phyloP scores from a whole-genome alignment of 37 sponge, comb jelly and placozoan species.

The Eunapius fragilis region DNA sequence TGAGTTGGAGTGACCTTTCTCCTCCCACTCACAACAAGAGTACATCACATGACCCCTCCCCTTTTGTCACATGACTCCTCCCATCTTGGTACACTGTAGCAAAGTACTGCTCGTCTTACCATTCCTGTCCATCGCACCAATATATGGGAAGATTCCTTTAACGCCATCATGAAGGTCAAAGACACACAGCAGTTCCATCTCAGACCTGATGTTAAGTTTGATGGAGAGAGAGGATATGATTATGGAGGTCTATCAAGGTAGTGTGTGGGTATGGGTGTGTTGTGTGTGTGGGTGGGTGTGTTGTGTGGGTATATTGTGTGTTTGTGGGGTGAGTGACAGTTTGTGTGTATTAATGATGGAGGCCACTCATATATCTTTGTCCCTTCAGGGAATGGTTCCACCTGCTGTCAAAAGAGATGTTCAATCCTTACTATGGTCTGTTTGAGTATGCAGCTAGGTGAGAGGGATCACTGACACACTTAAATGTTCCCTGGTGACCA shows the following conservation, averaged over 20 bases:
- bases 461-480: too few species aligned
- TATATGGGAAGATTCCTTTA: conserved; percentile 85
- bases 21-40: background rate
- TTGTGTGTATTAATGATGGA: background rate
- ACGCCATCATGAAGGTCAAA: conserved; percentile 73
- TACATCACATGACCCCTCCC: background rate
- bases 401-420: conserved; percentile 95
- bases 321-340: too few species aligned
- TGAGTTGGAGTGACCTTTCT: conserved; percentile 21
- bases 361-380: background rate
- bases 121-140: conserved; percentile 75
- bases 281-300: too few species aligned
- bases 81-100: too few species aligned
- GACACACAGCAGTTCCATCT: conserved; percentile 60
- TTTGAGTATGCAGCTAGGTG: conserved; percentile 97
- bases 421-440: conserved; percentile 98
- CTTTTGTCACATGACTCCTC: conserved; percentile 38
- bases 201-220: conserved; percentile 92
- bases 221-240: conserved; percentile 92
- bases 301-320: too few species aligned
- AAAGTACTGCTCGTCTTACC: too few species aligned
- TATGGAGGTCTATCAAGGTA: conserved; percentile 97
- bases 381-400: conserved; percentile 94
- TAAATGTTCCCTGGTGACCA: background rate
- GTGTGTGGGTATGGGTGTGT: background rate